These are phyloP conservation scores for Vanessa tameamea DNA, from an alignment of 1,140 invertebrate genomes.

Conservation along the genomic window DNA sequence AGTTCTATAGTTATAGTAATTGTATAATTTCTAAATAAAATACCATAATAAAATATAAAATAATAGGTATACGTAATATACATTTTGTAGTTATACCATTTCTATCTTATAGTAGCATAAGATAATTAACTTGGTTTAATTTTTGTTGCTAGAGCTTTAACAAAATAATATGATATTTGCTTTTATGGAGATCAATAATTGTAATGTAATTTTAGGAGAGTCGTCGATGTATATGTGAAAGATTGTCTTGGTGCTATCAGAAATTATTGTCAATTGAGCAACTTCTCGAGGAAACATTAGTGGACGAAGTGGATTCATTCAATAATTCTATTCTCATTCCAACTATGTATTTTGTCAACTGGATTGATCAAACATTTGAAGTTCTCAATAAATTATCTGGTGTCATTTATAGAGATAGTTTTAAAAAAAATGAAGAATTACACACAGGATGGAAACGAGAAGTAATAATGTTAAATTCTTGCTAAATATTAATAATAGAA, in stretches of 20 bases:
- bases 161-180: too few species aligned
- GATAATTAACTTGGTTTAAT: too few species aligned
- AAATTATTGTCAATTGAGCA: constrained; percentile 56
- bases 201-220: constrained; percentile 54
- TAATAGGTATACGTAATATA: too few species aligned
- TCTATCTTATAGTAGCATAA: too few species aligned
- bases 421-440: constrained; percentile 46
- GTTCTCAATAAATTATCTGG: constrained; percentile 58
- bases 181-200: too few species aligned
- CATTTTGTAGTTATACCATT: too few species aligned
- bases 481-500: not conserved
- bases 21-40: too few species aligned
- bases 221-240: constrained; percentile 59
- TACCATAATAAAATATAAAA: too few species aligned
- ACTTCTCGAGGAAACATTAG: constrained; percentile 15
- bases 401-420: constrained; percentile 57
- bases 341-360: constrained; percentile 75
- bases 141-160: too few species aligned
- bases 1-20: too few species aligned
- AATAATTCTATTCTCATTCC: constrained; percentile 52
- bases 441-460: constrained; percentile 55
- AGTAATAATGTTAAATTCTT: constrained; percentile 40
- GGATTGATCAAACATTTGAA: constrained; percentile 76
- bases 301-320: constrained; percentile 13
- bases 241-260: constrained; percentile 64